A percentile compares a stretch with the other conserved stretches of the same genome.
Evolutionary conservation across 2,113 vertebrate species (phyloP).

Genomic region (Oreochromis niloticus): DNA sequence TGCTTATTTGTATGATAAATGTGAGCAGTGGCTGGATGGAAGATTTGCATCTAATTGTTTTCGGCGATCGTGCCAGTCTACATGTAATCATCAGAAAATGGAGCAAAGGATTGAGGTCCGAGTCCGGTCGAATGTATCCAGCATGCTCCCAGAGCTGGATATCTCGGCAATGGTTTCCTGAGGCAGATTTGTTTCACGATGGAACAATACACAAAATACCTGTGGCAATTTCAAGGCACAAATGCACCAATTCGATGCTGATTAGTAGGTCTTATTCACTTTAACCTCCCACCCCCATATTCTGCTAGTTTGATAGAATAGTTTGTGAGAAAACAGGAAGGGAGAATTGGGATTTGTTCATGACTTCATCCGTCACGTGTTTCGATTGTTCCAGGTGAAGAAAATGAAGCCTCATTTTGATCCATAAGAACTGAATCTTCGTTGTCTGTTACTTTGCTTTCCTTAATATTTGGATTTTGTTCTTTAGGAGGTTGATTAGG

Average conservation of each 20-base stretch:
- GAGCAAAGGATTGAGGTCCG: constrained; percentile 9
- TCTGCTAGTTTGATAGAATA: neutral
- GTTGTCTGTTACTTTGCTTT: neutral
- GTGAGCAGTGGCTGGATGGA: constrained; percentile 5
- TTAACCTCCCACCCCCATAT: neutral
- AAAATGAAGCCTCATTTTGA: neutral
- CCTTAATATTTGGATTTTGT: neutral
- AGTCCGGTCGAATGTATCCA: constrained; percentile 14
- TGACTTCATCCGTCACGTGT: neutral
- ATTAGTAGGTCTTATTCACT: neutral
- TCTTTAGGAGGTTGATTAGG: neutral
- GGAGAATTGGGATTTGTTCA: neutral
- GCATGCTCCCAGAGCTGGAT: neutral
- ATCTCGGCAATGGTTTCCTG: constrained; percentile 8
- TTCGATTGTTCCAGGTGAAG: neutral
- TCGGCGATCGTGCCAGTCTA: constrained; percentile 2
- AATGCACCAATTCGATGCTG: neutral
- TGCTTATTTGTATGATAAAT: constrained; percentile 47
- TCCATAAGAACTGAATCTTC: neutral
- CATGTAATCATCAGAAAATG: constrained; percentile 36
- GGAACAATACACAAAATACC: constrained; percentile 22
- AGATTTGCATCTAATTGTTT: constrained; percentile 43
- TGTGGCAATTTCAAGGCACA: constrained; percentile 9
- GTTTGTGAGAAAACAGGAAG: neutral
- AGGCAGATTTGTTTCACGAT: constrained; percentile 25